A percentile compares a stretch with the other conserved stretches of the same genome.
These are phyloP conservation scores for Parauchenoglanis punctatus DNA, from an alignment of 2,797 vertebrate genomes.

Conservation along the genomic window DNA sequence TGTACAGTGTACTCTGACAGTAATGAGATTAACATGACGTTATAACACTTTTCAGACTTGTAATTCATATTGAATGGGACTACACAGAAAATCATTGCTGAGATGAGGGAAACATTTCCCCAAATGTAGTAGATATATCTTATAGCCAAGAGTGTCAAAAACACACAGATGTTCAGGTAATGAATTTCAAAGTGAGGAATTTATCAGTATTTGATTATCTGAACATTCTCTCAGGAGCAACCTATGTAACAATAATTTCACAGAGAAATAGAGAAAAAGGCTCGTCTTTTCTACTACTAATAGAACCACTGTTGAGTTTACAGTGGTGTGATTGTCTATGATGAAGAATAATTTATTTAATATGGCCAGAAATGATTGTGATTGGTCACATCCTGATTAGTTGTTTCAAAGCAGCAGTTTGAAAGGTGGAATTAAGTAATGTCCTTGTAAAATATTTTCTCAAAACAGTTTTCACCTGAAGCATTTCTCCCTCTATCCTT, in stretches of 20 bases:
- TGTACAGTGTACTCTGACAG: neutral
- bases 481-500: neutral
- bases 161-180: neutral
- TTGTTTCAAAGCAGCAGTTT: neutral
- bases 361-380: neutral
- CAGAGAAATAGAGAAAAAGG: neutral
- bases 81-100: neutral
- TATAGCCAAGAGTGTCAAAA: neutral
- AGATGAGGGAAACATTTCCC: neutral
- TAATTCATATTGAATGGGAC: neutral
- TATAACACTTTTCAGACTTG: neutral
- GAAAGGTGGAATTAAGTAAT: neutral
- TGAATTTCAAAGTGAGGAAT: neutral
- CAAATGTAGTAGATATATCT: no score
- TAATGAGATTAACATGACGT: neutral
- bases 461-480: neutral
- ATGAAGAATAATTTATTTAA: neutral
- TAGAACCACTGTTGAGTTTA: neutral
- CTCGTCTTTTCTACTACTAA: no score
- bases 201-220: neutral
- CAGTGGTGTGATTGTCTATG: neutral
- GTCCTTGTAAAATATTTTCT: neutral
- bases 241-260: neutral
- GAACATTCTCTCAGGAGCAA: neutral
- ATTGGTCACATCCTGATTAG: neutral